These are phyloP conservation scores for Telenomus remus DNA, from an alignment of 1,140 invertebrate species.

Conservation along the genomic window DNA sequence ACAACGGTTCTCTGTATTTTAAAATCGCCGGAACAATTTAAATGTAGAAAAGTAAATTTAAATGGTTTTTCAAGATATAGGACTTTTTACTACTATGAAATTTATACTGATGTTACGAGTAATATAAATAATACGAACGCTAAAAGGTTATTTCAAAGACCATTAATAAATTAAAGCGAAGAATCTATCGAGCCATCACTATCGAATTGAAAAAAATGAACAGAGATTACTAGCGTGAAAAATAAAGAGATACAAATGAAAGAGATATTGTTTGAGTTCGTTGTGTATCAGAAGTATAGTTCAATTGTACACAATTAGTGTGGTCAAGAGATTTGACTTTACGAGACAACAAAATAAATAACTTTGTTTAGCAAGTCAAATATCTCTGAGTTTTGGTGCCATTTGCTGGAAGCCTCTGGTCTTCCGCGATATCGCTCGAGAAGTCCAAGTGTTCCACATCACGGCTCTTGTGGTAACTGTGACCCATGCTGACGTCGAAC, in stretches of 20 bases:
- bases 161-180: too few species aligned
- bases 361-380: conserved; percentile 53
- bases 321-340: conserved; percentile 43
- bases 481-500: conserved; percentile 32
- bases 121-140: too few species aligned
- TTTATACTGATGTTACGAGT: too few species aligned
- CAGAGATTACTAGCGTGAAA: too few species aligned
- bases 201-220: too few species aligned
- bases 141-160: too few species aligned
- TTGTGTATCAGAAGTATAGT: conserved; percentile 10
- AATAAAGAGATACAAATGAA: conserved; percentile 17
- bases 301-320: conserved; percentile 28
- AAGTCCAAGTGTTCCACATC: conserved; percentile 46
- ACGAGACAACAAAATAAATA: conserved; percentile 30
- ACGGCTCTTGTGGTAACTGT: conserved; percentile 42
- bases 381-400: conserved; percentile 27
- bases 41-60: too few species aligned
- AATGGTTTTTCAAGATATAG: too few species aligned
- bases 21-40: too few species aligned
- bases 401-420: conserved; percentile 19
- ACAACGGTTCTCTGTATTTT: too few species aligned
- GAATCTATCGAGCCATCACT: too few species aligned
- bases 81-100: too few species aligned
- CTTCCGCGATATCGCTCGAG: conserved; percentile 35
- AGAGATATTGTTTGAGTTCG: conserved; percentile 24